phyloP scores from a whole-genome alignment of 35 echinoderm and acorn worm genomes.

The Hemicentrotus pulcherrimus region DNA sequence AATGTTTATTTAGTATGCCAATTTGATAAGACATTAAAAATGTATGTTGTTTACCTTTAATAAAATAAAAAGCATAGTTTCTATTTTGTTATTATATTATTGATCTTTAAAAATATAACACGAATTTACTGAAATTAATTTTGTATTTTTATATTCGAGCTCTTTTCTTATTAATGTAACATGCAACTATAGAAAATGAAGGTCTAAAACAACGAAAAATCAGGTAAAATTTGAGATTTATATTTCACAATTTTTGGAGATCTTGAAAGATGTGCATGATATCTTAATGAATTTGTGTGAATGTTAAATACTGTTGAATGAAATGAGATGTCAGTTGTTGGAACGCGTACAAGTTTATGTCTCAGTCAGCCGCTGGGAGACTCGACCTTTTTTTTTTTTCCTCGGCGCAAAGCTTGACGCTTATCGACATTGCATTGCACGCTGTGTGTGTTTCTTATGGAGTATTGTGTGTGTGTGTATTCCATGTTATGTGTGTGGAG shows the following conservation, averaged over 20 bases:
- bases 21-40: not conserved
- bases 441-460: not conserved
- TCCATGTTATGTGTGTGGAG: not conserved
- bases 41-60: no score
- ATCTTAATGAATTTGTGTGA: not conserved
- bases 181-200: slow-evolving; percentile 15
- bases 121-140: not conserved
- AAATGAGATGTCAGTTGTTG: not conserved
- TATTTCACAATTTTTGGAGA: not conserved
- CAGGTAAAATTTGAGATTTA: slow-evolving; percentile 47
- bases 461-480: not conserved
- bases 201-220: slow-evolving; percentile 46
- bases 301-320: not conserved
- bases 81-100: no score
- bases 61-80: no score
- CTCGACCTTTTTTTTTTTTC: slow-evolving; percentile 39
- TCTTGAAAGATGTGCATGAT: not conserved
- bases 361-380: not conserved
- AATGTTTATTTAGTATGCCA: slow-evolving; percentile 13
- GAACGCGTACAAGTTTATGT: not conserved
- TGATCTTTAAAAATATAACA: no score
- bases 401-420: slow-evolving; percentile 25
- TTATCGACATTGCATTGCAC: not conserved
- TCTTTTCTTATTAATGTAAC: not conserved
- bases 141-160: not conserved